Evolutionary conservation across 2,888 invertebrate species (phyloP), one percentile per base, ranked within the genome.

Genomic region (Brachylomia viminalis): DNA sequence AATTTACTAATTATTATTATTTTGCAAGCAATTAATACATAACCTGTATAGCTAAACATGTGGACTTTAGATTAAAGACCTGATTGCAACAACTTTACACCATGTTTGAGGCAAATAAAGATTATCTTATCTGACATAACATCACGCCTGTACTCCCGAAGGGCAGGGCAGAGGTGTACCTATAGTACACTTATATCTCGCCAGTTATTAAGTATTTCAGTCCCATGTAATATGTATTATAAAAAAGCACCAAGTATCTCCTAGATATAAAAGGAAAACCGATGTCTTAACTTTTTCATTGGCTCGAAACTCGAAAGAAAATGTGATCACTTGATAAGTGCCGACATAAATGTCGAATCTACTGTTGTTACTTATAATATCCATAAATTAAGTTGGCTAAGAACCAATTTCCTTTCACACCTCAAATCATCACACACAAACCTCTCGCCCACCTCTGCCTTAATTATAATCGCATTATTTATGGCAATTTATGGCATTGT

Each of bases 401-500:
- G 52, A 69, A 65, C 30, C 17, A 38, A 77, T 66, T 80, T 80
- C 77, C 65, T 66, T 61, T 42, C 33, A 56, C 38, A 77, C 38
- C 49, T 70, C 52, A 58, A 61, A 54, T 54, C 45, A 72, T 27
- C 49, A 52, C 2, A 69, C 27, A 81, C 67, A 76, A 47, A 73
- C 33, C 54, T 64, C 11, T 59, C 72, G 58, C 70, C 72, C 59
- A 80, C 72, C 72, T 45, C 47, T 2, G 61, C 64, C 47, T 61
- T 85, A 68, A 65, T 76, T 81, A 85, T 76, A 73, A 83, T 67
- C 62, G 71, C 64, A 82, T 82, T 75, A 79, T 85, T 76, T 79
- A 82, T 82, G 52, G 62, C 71, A 75, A 75, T 78, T 86, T 47
- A 58, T 67, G 72, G 70, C 66, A n/a, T n/a, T n/a, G n/a, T n/a